Evolutionary conservation across 2,113 vertebrate species (phyloP).

Genomic region (Oreotragus oreotragus): DNA sequence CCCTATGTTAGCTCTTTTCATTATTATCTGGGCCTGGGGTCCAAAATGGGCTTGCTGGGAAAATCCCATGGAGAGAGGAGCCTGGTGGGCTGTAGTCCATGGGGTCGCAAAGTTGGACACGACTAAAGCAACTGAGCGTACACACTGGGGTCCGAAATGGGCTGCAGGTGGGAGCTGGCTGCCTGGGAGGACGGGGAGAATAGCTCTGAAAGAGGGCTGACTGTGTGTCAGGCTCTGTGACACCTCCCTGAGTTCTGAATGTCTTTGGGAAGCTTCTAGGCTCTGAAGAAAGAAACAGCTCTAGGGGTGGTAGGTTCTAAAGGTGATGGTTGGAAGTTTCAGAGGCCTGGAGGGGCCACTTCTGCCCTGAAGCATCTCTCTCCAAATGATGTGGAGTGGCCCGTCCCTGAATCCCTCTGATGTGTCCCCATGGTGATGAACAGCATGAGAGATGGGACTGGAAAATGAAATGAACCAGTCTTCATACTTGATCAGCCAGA

Average conservation of each 20-base stretch:
- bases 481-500: not conserved
- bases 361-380: not conserved
- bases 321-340: not conserved
- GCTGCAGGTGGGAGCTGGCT: not conserved
- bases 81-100: not conserved
- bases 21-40: not conserved
- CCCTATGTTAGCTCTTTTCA: not conserved
- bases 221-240: not conserved
- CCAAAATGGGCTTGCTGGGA: not conserved
- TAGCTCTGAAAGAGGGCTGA: not conserved
- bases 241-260: not conserved
- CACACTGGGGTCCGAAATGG: not conserved
- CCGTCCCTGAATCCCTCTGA: not conserved
- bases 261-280: not conserved
- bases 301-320: not conserved
- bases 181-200: not conserved
- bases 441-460: not conserved
- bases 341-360: not conserved
- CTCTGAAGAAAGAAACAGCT: not conserved
- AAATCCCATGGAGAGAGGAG: not conserved
- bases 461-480: not conserved
- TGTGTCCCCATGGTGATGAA: not conserved
- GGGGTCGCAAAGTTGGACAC: fast-evolving
- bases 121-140: not conserved
- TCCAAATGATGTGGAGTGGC: not conserved